These are phyloP conservation scores for Eilema depressum DNA, from an alignment of 2,888 invertebrate species.

Conservation along the genomic window DNA sequence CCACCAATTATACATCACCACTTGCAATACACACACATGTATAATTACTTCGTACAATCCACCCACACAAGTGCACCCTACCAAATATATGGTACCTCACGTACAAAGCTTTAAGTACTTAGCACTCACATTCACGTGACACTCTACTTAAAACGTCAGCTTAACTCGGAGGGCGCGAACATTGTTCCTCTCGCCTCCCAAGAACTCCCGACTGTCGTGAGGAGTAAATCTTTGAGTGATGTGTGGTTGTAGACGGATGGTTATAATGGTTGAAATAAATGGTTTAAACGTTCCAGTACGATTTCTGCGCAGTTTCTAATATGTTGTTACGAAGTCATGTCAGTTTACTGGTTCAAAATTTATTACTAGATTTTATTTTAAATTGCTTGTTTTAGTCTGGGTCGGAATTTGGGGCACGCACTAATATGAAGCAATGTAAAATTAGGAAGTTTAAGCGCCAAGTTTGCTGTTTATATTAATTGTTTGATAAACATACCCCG, in stretches of 20 bases:
- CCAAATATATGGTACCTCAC: conserved; percentile 19
- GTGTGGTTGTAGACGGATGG: conserved; percentile 9
- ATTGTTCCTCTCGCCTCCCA: conserved; percentile 17
- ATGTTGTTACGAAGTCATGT: background rate
- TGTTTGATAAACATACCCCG: no score
- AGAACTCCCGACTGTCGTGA: conserved; percentile 17
- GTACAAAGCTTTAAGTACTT: conserved; percentile 24
- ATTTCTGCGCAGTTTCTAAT: background rate
- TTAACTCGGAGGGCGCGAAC: conserved; percentile 23
- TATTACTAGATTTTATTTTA: no score
- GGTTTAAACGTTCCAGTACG: conserved; percentile 7
- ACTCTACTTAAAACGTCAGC: conserved; percentile 29
- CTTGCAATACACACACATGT: background rate
- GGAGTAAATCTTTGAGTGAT: conserved; percentile 22
- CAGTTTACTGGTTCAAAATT: background rate
- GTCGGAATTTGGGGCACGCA: no score
- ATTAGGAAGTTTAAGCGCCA: no score
- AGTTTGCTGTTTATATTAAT: no score
- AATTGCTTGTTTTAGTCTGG: no score
- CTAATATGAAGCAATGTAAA: no score
- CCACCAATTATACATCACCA: background rate
- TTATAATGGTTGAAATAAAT: conserved; percentile 11
- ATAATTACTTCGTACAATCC: conserved; percentile 5
- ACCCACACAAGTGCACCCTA: conserved; percentile 1
- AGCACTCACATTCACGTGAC: conserved; percentile 23